Evolutionary conservation across 1,140 invertebrate genomes (phyloP).

Genomic region (Stratiolaelaps scimitus): DNA sequence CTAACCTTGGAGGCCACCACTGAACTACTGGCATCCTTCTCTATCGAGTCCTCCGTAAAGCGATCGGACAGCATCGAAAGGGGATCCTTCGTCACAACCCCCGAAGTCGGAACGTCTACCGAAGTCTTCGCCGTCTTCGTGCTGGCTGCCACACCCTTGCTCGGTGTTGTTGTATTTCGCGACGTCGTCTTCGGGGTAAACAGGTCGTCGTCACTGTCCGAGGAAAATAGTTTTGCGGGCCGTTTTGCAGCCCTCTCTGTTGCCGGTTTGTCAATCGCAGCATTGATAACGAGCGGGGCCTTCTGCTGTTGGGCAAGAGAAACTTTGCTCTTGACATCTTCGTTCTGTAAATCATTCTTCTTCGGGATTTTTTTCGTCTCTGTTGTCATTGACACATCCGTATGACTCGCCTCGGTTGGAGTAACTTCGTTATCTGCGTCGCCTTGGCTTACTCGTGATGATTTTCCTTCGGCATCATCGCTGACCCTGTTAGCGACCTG

Average conservation of each 20-base stretch:
- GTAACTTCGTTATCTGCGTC: no score
- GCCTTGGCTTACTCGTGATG: no score
- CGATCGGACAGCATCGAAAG: neutral
- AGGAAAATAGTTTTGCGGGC: constrained; percentile 7
- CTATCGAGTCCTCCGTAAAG: neutral
- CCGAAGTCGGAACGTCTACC: neutral
- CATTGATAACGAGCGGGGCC: no score
- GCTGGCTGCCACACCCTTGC: neutral
- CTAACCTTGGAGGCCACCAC: no score
- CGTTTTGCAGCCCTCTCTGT: neutral
- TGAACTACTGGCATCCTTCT: neutral
- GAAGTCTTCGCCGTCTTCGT: neutral
- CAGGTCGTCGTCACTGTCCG: constrained; percentile 23
- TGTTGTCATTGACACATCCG: no score
- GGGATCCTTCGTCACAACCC: neutral
- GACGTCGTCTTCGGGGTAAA: neutral
- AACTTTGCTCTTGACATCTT: no score
- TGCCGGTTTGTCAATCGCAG: neutral
- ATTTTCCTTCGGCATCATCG: no score
- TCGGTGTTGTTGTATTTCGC: neutral
- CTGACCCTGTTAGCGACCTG: no score
- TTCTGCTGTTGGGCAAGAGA: no score
- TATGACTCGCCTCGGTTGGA: no score
- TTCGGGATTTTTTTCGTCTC: no score
- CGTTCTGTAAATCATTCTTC: no score